Evolutionary conservation across 2,888 invertebrate species (phyloP), one percentile per base, ranked within the genome.

Genomic region (Stenolophus ochropezus): DNA sequence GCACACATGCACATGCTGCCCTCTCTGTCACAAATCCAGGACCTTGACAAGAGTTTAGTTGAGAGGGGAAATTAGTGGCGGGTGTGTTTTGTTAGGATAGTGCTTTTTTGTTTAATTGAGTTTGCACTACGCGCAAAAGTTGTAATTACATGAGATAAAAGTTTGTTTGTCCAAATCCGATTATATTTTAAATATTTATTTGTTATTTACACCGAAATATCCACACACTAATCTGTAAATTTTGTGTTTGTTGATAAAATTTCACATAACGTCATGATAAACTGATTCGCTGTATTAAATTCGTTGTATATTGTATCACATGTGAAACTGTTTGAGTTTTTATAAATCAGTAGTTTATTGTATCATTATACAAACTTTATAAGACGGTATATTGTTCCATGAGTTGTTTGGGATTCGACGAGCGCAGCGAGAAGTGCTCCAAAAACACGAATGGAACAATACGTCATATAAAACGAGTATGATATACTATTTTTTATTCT

Each of bases 91-190:
- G 56, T 56, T 56, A 20, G 16, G 18, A 21, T 56, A 56, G 56
- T 56, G 56, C 21, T 56, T 56, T 56, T 56, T 56, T 56, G 56
- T 56, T 56, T 56, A 56, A 56, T 56, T 56, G 56, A 20, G 56
- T 56, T 56, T 56, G 20, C 20, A 56, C 20, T 56, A 56, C 20
- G 21, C 49, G 56, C 20, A 11, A 56, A 56, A 56, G 21, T 56
- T 56, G 56, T 56, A 56, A 56, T 56, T 56, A 20, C 20, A 18
- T 56, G 3, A 56, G 56, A 56, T 56, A 56, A 56, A 56, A 56
- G 56, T 56, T 53, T 56, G 56, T 21, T 21, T 49, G 49, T 49
- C 16, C 56, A 56, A 56, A 56, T 56, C 21, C 21, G 18, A 56
- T 11, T 56, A 21, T 56, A 53, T 18, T 53, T 53, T 53, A 18